Percentiles rank a stretch among this genome's conserved stretches.
phyloP scores from a whole-genome alignment of 30 jellyfish, hydroid and myxozoan species.

The Aurelia sp. region DNA sequence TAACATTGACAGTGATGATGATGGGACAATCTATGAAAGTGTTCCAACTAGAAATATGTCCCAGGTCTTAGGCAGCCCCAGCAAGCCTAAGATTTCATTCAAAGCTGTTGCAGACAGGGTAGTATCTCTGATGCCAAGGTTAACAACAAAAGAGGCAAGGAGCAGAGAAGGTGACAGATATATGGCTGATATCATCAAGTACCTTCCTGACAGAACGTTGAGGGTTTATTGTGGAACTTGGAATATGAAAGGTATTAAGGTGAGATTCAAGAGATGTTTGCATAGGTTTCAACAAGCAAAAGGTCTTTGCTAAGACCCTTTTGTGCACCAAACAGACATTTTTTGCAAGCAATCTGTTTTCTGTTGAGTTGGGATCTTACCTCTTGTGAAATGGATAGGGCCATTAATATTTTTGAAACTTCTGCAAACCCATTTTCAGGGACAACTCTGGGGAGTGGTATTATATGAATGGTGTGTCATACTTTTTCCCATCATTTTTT shows the following conservation, averaged over 20 bases:
- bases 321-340: no score
- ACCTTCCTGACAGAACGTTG: conserved; percentile 91
- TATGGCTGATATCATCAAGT: conserved; percentile 78
- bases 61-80: neutral
- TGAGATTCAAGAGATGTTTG: neutral
- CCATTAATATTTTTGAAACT: no score
- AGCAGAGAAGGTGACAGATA: conserved; percentile 81
- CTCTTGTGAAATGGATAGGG: no score
- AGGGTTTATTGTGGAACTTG: conserved; percentile 93
- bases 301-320: neutral
- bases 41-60: conserved; percentile 24
- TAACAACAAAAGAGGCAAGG: conserved; percentile 93
- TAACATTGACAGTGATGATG: conserved; percentile 2
- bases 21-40: conserved; percentile 36
- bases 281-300: no score
- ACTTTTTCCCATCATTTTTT: no score
- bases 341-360: no score
- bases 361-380: no score
- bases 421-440: no score
- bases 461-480: no score
- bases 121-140: conserved; percentile 87
- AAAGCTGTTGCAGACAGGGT: conserved; percentile 86
- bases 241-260: conserved; percentile 99
- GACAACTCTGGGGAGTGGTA: no score
- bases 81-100: conserved; percentile 67